Evolutionary conservation across 2,888 invertebrate genomes (phyloP).

Genomic region (Tipula helvola): DNA sequence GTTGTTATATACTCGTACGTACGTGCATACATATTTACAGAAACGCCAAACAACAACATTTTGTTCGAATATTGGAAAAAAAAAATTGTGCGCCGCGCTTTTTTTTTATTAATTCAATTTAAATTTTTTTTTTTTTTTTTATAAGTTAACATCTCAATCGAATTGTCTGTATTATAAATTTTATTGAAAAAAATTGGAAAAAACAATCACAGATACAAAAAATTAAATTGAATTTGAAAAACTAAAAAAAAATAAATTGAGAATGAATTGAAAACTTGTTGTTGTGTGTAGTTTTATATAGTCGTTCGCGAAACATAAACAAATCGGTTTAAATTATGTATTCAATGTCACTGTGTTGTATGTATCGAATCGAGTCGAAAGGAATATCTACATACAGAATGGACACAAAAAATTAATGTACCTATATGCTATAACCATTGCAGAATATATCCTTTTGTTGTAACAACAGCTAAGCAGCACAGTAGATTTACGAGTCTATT

Average conservation of each 20-base stretch:
- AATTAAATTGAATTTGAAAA: background rate
- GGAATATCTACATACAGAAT: background rate
- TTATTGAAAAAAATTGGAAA: background rate
- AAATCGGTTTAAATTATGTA: constrained; percentile 4
- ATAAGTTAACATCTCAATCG: constrained; percentile 4
- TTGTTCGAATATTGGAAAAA: background rate
- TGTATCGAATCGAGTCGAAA: background rate
- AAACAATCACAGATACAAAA: background rate
- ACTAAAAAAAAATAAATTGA: background rate
- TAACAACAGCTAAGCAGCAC: background rate
- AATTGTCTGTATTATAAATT: constrained; percentile 4
- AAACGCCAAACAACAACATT: background rate
- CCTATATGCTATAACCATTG: background rate
- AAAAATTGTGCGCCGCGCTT: background rate
- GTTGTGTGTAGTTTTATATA: background rate
- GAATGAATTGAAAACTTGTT: background rate
- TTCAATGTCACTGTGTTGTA: background rate
- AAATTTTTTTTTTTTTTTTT: background rate
- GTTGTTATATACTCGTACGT: background rate
- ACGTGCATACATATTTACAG: background rate
- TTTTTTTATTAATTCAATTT: background rate
- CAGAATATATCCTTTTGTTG: background rate
- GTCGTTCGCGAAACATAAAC: background rate
- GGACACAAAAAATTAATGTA: background rate
- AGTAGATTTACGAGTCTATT: background rate